phyloP scores from a whole-genome alignment of 2,888 invertebrate genomes.

The Lasioglossum villosulum region DNA sequence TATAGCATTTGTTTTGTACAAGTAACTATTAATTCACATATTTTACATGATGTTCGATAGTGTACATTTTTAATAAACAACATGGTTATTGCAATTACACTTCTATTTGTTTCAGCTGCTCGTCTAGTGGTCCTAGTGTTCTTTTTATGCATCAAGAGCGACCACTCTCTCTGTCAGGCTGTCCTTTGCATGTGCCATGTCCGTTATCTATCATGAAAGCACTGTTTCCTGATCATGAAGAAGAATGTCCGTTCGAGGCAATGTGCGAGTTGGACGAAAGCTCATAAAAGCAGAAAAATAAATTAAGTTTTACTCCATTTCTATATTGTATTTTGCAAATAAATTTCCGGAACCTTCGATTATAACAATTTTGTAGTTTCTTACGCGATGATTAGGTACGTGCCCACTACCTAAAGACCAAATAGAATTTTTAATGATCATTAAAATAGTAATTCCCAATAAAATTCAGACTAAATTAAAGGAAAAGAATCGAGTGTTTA shows the following conservation, averaged over 20 bases:
- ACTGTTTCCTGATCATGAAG: slow-evolving; percentile 87
- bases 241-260: slow-evolving; percentile 88
- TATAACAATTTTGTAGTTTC: neutral
- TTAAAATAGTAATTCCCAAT: neutral
- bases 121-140: slow-evolving; percentile 83
- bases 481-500: neutral
- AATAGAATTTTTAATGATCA: neutral
- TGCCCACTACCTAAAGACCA: neutral
- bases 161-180: slow-evolving; percentile 89
- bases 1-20: slow-evolving; percentile 90
- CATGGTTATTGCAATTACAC: neutral
- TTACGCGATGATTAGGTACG: neutral
- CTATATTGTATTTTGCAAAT: neutral
- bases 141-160: slow-evolving; percentile 91
- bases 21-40: slow-evolving; percentile 85
- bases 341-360: neutral
- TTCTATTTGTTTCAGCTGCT: slow-evolving; percentile 84
- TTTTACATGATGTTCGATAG: neutral
- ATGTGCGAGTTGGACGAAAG: slow-evolving; percentile 86
- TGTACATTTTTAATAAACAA: too few species aligned
- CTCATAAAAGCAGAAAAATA: neutral
- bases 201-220: slow-evolving; percentile 86
- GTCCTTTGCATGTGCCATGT: slow-evolving; percentile 87
- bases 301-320: slow-evolving; percentile 10
- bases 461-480: neutral